Conservation (phyloP, 2,113 vertebrate genomes). For the Myrmecophaga tridactyla region DNA sequence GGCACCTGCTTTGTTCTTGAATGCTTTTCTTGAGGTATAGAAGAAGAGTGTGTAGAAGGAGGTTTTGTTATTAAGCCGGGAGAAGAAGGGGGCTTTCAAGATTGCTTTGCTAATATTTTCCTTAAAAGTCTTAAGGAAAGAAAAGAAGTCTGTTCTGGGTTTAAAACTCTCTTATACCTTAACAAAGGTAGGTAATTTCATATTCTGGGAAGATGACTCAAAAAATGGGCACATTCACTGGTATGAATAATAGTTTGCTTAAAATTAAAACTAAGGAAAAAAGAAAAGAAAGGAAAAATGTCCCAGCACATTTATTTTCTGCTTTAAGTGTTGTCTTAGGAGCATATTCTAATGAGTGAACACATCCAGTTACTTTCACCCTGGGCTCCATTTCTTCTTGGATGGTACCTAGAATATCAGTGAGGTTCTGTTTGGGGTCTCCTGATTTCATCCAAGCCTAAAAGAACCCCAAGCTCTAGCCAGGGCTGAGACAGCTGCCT, state of each 20-base stretch:
- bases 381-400: background rate
- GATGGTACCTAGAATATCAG: fast-evolving
- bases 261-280: background rate
- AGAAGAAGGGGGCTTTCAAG: background rate
- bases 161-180: background rate
- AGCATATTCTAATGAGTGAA: fast-evolving
- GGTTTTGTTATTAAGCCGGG: background rate
- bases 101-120: background rate
- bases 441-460: background rate
- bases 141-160: background rate
- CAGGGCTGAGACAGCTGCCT: background rate
- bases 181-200: background rate
- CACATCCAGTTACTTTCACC: fast-evolving
- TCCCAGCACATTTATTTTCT: background rate
- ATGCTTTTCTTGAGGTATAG: background rate
- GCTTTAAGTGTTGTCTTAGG: fast-evolving
- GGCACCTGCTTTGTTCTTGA: background rate
- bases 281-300: background rate
- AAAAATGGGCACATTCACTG: background rate
- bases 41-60: background rate
- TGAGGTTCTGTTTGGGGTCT: fast-evolving
- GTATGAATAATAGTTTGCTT: background rate
- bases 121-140: background rate
- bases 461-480: too few relatives aligned
- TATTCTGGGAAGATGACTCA: background rate